Percentiles rank a stretch among this genome's conserved stretches.
phyloP scores from a whole-genome alignment of 2,113 vertebrate genomes.

The Microcebus ravelobensis region DNA sequence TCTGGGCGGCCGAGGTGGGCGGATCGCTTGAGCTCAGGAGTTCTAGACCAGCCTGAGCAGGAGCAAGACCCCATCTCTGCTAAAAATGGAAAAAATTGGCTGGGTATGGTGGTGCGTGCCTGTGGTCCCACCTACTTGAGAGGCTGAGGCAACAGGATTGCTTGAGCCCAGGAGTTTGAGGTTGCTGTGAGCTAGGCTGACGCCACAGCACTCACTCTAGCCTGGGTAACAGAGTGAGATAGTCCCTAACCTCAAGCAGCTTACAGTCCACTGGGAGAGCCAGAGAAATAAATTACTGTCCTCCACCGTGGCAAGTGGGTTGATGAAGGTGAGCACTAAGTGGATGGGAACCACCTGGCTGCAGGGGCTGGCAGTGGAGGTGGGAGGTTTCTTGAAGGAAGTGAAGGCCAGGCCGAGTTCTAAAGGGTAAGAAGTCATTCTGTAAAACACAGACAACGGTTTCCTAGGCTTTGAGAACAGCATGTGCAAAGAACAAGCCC shows the following conservation, averaged over 20 bases:
- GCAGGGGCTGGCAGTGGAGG: background rate
- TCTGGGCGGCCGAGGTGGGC: too few species aligned
- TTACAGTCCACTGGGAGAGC: background rate
- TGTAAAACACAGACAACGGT: background rate
- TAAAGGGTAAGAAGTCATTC: background rate
- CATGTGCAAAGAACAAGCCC: background rate
- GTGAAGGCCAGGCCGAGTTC: background rate
- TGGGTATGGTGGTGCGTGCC: too few species aligned
- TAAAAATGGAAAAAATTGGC: too few species aligned
- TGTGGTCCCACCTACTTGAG: too few species aligned
- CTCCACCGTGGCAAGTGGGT: background rate
- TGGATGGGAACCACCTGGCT: background rate
- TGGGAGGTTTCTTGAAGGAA: background rate
- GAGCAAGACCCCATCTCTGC: too few species aligned
- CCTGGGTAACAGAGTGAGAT: too few species aligned
- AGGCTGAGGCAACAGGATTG: too few species aligned
- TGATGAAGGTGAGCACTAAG: background rate
- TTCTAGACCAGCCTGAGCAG: too few species aligned
- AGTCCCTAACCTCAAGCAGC: background rate
- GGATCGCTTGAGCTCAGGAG: too few species aligned
- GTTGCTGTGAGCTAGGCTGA: too few species aligned
- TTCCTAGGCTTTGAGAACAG: background rate
- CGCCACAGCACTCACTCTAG: too few species aligned
- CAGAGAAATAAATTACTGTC: background rate
- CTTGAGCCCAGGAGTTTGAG: too few species aligned